These are phyloP conservation scores for Salpingus planirostris DNA, from an alignment of 2,888 invertebrate species.

Conservation along the genomic window DNA sequence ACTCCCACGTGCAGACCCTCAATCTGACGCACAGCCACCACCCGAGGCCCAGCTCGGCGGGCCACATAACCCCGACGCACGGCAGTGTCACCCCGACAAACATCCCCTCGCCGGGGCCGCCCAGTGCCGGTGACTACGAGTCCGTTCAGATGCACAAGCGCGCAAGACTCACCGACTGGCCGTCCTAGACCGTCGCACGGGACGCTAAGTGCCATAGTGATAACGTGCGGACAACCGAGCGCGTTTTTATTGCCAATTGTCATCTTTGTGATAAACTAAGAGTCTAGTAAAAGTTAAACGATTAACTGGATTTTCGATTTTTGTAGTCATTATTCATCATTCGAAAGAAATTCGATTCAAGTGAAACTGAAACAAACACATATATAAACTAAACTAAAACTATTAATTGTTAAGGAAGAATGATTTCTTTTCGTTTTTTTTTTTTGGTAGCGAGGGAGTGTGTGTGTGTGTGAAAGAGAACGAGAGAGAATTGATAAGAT, in stretches of 20 bases:
- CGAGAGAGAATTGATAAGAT: conserved; percentile 26
- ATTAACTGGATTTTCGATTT: conserved; percentile 29
- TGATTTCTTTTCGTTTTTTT: too few species aligned
- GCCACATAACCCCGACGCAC: conserved; percentile 51
- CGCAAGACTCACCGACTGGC: conserved; percentile 84
- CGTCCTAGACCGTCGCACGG: conserved; percentile 57
- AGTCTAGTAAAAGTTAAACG: conserved; percentile 33
- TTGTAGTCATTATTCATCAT: conserved; percentile 27
- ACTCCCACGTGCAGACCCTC: conserved; percentile 46
- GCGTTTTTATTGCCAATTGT: conserved; percentile 41
- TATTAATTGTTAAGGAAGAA: too few species aligned
- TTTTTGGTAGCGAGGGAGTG: conserved; percentile 7
- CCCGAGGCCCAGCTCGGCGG: conserved; percentile 50
- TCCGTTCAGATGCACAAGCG: conserved; percentile 65
- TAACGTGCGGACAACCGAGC: conserved; percentile 35
- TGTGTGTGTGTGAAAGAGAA: conserved; percentile 13
- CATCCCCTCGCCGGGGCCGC: conserved; percentile 59
- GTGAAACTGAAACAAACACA: conserved; percentile 8
- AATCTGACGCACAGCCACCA: conserved; percentile 45
- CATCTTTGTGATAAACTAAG: conserved; percentile 43
- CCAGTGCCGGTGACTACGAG: conserved; percentile 51
- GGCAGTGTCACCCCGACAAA: conserved; percentile 78
- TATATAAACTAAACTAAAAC: too few species aligned
- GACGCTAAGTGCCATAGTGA: conserved; percentile 42
- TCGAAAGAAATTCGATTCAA: conserved; percentile 26